Evolutionary conservation across 1,140 invertebrate genomes (phyloP).

Genomic region (Drosophila subobscura): DNA sequence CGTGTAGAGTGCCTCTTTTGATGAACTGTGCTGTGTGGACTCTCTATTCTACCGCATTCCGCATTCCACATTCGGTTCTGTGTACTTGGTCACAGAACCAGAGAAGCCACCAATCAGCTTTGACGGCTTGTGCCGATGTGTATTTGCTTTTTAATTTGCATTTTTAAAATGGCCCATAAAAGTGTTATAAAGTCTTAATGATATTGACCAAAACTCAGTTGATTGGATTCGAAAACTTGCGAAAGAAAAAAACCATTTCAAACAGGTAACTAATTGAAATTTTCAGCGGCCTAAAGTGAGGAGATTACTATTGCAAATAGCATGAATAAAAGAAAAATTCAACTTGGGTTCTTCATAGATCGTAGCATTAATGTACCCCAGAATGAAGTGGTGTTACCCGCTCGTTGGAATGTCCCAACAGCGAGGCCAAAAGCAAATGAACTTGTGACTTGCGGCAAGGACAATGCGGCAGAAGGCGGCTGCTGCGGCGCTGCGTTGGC

Average conservation of each 20-base stretch:
- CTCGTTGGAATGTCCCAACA: neutral
- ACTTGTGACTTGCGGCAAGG: constrained; percentile 13
- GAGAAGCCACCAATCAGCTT: too few relatives aligned
- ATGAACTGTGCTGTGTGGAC: too few relatives aligned
- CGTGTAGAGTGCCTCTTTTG: too few relatives aligned
- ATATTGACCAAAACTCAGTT: constrained; percentile 12
- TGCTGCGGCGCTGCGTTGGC: constrained; percentile 1
- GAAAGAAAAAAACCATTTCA: neutral
- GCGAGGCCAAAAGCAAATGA: constrained; percentile 13
- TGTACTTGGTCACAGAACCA: too few relatives aligned
- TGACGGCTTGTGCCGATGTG: neutral
- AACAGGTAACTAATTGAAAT: too few relatives aligned
- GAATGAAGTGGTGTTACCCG: neutral
- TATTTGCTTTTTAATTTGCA: constrained; percentile 25
- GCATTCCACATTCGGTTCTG: too few relatives aligned
- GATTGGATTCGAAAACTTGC: neutral
- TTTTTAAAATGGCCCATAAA: constrained; percentile 34
- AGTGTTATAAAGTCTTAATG: constrained; percentile 21
- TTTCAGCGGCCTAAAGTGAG: too few relatives aligned
- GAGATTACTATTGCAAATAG: too few relatives aligned
- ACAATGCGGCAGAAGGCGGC: constrained; percentile 10
- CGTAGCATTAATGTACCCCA: too few relatives aligned
- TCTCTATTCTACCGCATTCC: too few relatives aligned
- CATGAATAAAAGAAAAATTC: too few relatives aligned
- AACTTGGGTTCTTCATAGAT: too few relatives aligned